Conservation (phyloP, 92 coral and sea anemone species). For the Anthopleura xanthogrammica region DNA sequence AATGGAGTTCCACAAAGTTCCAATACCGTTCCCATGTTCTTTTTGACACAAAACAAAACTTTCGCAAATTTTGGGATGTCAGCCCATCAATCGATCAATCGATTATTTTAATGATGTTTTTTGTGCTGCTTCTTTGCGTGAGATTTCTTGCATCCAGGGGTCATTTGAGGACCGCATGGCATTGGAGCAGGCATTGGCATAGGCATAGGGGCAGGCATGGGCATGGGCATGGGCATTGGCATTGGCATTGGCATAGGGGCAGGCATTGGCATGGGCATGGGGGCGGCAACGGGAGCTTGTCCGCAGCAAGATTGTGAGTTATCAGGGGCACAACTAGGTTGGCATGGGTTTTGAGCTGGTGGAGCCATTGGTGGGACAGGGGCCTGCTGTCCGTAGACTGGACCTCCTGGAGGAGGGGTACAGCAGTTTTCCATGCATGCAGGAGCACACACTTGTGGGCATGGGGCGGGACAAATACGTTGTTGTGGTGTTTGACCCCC, state of each 20-base stretch:
- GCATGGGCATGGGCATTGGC: constrained; percentile 68
- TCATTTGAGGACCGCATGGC: constrained; percentile 44
- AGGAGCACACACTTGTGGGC: constrained; percentile 82
- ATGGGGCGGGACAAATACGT: constrained; percentile 66
- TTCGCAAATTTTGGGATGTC: background rate
- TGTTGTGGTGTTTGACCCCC: constrained; percentile 66
- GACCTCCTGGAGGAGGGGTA: constrained; percentile 39
- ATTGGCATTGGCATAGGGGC: constrained; percentile 46
- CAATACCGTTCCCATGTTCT: background rate
- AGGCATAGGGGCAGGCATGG: constrained; percentile 63
- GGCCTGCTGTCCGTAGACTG: constrained; percentile 26
- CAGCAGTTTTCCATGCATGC: constrained; percentile 76
- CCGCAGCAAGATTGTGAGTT: constrained; percentile 57
- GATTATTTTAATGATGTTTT: constrained; percentile 27
- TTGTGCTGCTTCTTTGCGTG: constrained; percentile 45
- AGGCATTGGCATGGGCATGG: constrained; percentile 52
- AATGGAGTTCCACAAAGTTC: background rate
- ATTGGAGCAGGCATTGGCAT: constrained; percentile 30
- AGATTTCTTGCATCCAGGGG: constrained; percentile 50
- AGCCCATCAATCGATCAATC: background rate
- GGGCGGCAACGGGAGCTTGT: constrained; percentile 41
- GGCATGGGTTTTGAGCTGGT: constrained; percentile 42
- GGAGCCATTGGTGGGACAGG: constrained; percentile 13
- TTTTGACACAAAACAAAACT: background rate
- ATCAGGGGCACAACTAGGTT: constrained; percentile 54